Percentiles rank a stretch among this genome's conserved stretches.
Evolutionary conservation across 1,140 invertebrate species (phyloP).

Genomic region (Pseudomyrmex gracilis): DNA sequence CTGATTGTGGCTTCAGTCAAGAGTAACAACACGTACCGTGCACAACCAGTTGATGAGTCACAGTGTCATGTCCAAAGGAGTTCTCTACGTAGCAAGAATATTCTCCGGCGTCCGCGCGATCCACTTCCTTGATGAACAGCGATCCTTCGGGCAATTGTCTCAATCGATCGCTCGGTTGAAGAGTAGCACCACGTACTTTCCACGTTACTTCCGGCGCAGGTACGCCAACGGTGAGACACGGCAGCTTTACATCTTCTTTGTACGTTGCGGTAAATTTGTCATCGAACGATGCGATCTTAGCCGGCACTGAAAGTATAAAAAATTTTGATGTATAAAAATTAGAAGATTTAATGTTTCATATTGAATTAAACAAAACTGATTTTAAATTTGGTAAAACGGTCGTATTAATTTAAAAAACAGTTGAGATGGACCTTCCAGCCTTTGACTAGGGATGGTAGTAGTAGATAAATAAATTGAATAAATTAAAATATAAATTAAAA

Average conservation of each 20-base stretch:
- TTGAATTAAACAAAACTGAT: background rate
- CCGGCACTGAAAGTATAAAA: conserved; percentile 89
- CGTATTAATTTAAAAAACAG: no score
- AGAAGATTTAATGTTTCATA: background rate
- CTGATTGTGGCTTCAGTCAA: no score
- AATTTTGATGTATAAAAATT: conserved; percentile 24
- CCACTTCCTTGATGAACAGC: conserved; percentile 94
- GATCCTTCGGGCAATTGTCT: conserved; percentile 95
- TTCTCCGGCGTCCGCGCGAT: conserved; percentile 95
- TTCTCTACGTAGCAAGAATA: conserved; percentile 97
- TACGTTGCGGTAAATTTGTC: conserved; percentile 95
- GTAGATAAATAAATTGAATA: no score
- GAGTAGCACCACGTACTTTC: conserved; percentile 90
- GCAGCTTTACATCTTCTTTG: conserved; percentile 95
- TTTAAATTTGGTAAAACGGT: no score
- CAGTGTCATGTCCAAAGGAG: conserved; percentile 95
- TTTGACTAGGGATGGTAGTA: no score
- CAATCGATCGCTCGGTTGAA: conserved; percentile 91
- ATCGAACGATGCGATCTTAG: conserved; percentile 96
- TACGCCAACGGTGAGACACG: conserved; percentile 95
- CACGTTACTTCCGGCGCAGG: conserved; percentile 95
- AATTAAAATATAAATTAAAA: no score
- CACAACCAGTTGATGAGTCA: conserved; percentile 95
- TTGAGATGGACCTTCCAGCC: no score
- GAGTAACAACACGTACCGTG: conserved; percentile 87